A percentile compares a stretch with the other conserved stretches of the same genome.
phyloP scores from a whole-genome alignment of 2,113 vertebrate species.

The Tursiops truncatus region DNA sequence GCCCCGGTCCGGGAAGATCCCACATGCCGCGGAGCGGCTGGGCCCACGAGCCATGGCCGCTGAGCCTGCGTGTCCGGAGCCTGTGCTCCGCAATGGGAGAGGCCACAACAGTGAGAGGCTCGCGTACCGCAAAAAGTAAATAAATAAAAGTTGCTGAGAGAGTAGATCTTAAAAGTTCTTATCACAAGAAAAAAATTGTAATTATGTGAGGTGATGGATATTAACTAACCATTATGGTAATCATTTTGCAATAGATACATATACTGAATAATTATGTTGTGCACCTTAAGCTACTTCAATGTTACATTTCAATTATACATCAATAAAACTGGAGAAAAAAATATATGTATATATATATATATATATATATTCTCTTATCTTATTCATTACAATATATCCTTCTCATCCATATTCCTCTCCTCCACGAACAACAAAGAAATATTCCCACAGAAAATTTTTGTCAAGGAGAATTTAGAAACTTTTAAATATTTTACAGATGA shows the following conservation, averaged over 20 bases:
- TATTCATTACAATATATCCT: not conserved
- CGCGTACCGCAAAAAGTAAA: rapidly evolving
- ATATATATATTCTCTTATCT: not conserved
- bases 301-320: not conserved
- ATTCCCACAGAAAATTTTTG: not conserved
- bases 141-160: not conserved
- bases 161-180: not conserved
- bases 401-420: not conserved
- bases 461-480: not conserved
- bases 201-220: not conserved
- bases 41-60: too few species aligned
- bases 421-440: not conserved
- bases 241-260: not conserved
- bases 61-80: too few species aligned
- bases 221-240: not conserved
- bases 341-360: too few species aligned
- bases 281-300: not conserved
- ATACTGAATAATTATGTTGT: not conserved
- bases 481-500: not conserved
- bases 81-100: too few species aligned
- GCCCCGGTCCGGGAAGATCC: too few species aligned
- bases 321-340: not conserved
- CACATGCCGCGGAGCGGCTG: too few species aligned
- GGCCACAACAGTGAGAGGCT: too few species aligned
- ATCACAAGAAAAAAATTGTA: not conserved